phyloP scores from a whole-genome alignment of 1,140 invertebrate genomes.

The Metopolophium dirhodum region DNA sequence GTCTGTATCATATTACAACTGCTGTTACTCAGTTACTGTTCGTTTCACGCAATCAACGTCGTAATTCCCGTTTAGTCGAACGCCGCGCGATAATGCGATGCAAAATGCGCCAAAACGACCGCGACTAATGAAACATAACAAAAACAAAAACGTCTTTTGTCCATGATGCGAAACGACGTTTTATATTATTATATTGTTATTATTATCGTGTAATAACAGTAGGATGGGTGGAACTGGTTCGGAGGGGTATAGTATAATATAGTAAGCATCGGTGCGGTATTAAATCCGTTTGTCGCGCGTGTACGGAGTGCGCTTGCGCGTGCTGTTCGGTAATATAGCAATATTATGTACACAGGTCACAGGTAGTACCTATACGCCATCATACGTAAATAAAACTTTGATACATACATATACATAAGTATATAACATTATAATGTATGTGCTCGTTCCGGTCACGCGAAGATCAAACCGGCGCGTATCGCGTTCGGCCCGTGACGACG shows the following conservation, averaged over 20 bases:
- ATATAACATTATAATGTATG: background rate
- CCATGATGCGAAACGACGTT: background rate
- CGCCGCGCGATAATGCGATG: background rate
- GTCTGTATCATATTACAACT: background rate
- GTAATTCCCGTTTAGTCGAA: background rate
- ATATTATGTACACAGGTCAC: background rate
- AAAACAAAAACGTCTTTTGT: conserved; percentile 6
- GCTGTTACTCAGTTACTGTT: background rate
- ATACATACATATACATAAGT: background rate
- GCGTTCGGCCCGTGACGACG: background rate
- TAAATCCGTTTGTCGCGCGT: background rate
- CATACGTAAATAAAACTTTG: background rate
- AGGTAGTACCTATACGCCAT: background rate
- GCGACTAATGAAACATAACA: conserved; percentile 7
- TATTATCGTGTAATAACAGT: background rate
- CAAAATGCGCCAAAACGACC: background rate
- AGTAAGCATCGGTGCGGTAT: background rate
- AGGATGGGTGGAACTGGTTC: background rate
- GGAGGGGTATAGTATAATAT: background rate
- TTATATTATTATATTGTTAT: background rate
- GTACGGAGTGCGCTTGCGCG: background rate
- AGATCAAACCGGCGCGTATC: background rate
- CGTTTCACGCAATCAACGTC: background rate
- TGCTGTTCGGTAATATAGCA: background rate
- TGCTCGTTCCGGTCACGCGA: background rate